Evolutionary conservation across 2,888 invertebrate species (phyloP).

Genomic region (Aleiodes testaceus): DNA sequence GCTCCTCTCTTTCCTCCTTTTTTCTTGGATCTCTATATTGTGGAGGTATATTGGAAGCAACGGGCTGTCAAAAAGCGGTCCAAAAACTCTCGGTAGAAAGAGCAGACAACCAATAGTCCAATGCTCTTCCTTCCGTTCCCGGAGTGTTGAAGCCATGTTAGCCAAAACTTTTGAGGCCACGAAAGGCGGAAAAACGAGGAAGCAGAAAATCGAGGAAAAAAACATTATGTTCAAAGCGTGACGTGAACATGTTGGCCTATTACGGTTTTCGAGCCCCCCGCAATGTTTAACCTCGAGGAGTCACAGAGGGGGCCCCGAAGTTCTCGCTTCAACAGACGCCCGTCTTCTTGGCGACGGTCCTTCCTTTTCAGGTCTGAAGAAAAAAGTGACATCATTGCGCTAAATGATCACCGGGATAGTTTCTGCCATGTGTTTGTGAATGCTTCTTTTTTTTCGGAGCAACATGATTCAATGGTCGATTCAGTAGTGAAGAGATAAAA

Average conservation of each 20-base stretch:
- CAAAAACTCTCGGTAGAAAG: conserved; percentile 7
- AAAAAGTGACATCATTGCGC: conserved; percentile 21
- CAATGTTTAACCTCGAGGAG: conserved; percentile 62
- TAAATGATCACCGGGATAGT: conserved; percentile 25
- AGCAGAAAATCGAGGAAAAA: conserved; percentile 50
- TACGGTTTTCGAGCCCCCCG: conserved; percentile 67
- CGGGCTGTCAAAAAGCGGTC: conserved; percentile 20
- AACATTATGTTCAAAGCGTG: conserved; percentile 44
- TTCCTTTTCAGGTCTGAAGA: conserved; percentile 22
- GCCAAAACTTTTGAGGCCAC: conserved; percentile 22
- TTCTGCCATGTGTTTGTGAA: conserved; percentile 9
- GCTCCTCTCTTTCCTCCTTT: conserved; percentile 45
- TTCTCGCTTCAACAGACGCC: conserved; percentile 53
- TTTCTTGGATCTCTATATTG: conserved; percentile 25
- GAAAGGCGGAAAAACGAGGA: conserved; percentile 43
- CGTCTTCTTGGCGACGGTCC: conserved; percentile 54
- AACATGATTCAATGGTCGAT: not conserved
- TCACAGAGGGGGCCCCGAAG: conserved; percentile 57
- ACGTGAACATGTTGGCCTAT: conserved; percentile 62
- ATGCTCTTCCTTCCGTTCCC: conserved; percentile 24
- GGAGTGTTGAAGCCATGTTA: conserved; percentile 22
- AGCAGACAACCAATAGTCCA: conserved; percentile 9
- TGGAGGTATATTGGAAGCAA: not conserved
- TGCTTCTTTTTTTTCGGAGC: not conserved
- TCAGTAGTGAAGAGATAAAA: too few species aligned